Conservation (phyloP, 1,140 invertebrate species). For the Dermatophagoides farinae region DNA sequence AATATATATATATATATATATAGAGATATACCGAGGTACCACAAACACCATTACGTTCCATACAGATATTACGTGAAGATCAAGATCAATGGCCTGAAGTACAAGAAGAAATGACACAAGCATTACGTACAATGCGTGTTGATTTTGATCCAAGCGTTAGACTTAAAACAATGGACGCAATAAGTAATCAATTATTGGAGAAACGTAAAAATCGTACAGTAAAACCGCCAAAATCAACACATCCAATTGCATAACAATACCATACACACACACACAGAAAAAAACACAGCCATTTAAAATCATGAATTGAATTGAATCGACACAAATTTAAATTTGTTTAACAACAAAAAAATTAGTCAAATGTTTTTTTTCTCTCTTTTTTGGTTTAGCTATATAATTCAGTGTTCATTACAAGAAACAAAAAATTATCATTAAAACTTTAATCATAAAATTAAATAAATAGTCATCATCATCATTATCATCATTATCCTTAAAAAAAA, state of each 20-base stretch:
- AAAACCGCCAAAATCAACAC: neutral
- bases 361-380: no score
- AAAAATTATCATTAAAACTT: no score
- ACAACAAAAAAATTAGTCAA: no score
- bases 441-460: no score
- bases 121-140: slow-evolving; percentile 84
- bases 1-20: slow-evolving; percentile 2
- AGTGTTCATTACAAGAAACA: no score
- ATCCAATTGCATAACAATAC: neutral
- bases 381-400: no score
- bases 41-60: slow-evolving; percentile 74
- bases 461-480: no score
- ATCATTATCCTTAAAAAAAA: no score
- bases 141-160: slow-evolving; percentile 62
- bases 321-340: no score
- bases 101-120: slow-evolving; percentile 93
- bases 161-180: slow-evolving; percentile 68
- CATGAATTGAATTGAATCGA: no score
- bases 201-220: slow-evolving; percentile 36
- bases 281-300: no score
- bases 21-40: slow-evolving; percentile 56
- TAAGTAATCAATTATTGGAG: slow-evolving; percentile 70
- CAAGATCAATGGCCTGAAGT: slow-evolving; percentile 85
- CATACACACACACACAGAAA: neutral
- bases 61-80: slow-evolving; percentile 62